Conservation (phyloP, 2,888 invertebrate species). For the Caenorhabditis panamensis region DNA sequence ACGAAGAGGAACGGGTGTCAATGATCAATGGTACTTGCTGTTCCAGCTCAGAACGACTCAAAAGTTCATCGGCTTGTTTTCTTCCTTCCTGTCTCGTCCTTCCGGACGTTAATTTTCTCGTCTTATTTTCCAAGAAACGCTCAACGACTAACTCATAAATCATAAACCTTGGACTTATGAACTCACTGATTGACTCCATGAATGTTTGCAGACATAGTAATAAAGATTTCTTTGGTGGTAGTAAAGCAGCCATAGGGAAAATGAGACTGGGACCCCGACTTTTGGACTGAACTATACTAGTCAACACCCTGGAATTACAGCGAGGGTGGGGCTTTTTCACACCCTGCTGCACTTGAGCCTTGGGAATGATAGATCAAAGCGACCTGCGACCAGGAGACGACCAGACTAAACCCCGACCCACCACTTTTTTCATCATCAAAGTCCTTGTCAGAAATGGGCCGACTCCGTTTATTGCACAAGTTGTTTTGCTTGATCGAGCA, state of each 20-base stretch:
- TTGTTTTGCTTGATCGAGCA: constrained; percentile 66
- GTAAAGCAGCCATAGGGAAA: constrained; percentile 16
- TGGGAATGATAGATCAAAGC: constrained; percentile 35
- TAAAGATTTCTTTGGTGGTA: constrained; percentile 17
- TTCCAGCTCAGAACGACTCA: too few species aligned
- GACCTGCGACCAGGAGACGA: background rate
- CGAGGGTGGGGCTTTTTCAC: constrained; percentile 55
- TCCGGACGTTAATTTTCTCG: background rate
- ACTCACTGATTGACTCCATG: constrained; percentile 51
- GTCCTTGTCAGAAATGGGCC: constrained; percentile 61
- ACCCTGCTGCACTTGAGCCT: constrained; percentile 25
- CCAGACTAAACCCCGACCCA: constrained; percentile 15
- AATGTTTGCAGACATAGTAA: constrained; percentile 32
- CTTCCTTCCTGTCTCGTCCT: background rate
- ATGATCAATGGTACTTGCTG: constrained; percentile 14
- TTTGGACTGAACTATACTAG: background rate
- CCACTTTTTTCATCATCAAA: constrained; percentile 62
- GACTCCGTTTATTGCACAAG: constrained; percentile 59
- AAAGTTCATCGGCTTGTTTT: constrained; percentile 12
- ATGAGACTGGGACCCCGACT: background rate
- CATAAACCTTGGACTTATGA: constrained; percentile 1
- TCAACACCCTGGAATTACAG: constrained; percentile 46
- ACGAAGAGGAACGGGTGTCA: background rate
- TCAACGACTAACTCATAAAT: too few species aligned
- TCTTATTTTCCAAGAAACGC: too few species aligned